Percentiles rank a stretch among this genome's conserved stretches.
Conservation (phyloP, 1,140 invertebrate genomes). For the Cydia fagiglandana region DNA sequence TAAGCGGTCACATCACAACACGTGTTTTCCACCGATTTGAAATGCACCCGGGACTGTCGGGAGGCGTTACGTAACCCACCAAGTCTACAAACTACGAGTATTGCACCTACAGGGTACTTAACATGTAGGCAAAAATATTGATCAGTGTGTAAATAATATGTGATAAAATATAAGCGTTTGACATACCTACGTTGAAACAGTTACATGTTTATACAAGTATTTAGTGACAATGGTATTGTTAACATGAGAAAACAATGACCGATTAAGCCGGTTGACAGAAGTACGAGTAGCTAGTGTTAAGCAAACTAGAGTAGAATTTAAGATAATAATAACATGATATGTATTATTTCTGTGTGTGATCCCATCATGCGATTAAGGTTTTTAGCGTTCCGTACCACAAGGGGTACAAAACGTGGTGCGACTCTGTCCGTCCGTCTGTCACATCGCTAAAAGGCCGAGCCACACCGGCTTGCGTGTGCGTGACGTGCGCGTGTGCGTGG, state of each 20-base stretch:
- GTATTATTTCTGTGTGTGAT: background rate
- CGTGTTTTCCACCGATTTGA: background rate
- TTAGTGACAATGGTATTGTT: slow-evolving; percentile 44
- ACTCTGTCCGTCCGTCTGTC: no score
- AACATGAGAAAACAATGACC: slow-evolving; percentile 39
- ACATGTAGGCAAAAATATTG: background rate
- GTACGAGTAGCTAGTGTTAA: background rate
- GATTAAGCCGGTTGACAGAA: slow-evolving; percentile 31
- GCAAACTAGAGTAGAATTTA: background rate
- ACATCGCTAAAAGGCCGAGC: no score
- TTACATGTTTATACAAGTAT: slow-evolving; percentile 43
- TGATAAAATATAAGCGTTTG: slow-evolving; percentile 37
- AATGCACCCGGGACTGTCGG: background rate
- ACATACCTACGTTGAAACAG: slow-evolving; percentile 36
- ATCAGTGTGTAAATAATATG: background rate
- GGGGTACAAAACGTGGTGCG: no score
- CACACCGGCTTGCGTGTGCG: no score
- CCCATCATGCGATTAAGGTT: background rate
- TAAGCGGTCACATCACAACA: background rate
- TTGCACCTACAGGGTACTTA: background rate
- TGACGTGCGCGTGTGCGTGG: no score
- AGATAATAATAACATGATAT: background rate
- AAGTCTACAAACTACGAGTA: background rate
- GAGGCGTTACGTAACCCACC: background rate
- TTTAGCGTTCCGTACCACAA: no score